Evolutionary conservation across 2,888 invertebrate genomes (phyloP).

Genomic region (Parapristionchus giblindavisi): DNA sequence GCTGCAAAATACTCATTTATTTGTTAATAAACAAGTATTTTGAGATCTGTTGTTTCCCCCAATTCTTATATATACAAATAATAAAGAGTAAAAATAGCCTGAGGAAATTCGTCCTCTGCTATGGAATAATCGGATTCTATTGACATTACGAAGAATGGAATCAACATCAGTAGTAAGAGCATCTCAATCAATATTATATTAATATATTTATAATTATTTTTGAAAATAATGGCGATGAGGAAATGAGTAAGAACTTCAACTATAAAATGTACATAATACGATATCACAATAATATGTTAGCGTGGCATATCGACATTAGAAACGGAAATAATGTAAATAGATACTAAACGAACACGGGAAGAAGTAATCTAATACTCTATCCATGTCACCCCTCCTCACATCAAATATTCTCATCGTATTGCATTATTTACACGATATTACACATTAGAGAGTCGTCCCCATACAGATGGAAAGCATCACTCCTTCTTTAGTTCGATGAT

Average conservation of each 20-base stretch:
- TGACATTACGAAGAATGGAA: not conserved
- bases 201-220: too few species aligned
- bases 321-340: not conserved
- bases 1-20: not conserved
- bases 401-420: too few species aligned
- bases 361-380: too few species aligned
- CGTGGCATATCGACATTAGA: too few species aligned
- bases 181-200: too few species aligned
- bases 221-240: not conserved
- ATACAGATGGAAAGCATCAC: too few species aligned
- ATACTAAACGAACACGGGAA: slow-evolving; percentile 2
- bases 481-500: too few species aligned
- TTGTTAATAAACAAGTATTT: not conserved
- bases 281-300: slow-evolving; percentile 12
- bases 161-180: not conserved
- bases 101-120: slow-evolving; percentile 10
- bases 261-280: not conserved
- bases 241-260: not conserved
- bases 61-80: not conserved
- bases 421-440: too few species aligned
- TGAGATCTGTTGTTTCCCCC: not conserved
- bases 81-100: not conserved
- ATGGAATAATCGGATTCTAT: slow-evolving; percentile 12
- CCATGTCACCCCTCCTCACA: too few species aligned
- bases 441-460: too few species aligned